Conservation (phyloP, 2,888 invertebrate species). For the Ferdinandea cuprea region DNA sequence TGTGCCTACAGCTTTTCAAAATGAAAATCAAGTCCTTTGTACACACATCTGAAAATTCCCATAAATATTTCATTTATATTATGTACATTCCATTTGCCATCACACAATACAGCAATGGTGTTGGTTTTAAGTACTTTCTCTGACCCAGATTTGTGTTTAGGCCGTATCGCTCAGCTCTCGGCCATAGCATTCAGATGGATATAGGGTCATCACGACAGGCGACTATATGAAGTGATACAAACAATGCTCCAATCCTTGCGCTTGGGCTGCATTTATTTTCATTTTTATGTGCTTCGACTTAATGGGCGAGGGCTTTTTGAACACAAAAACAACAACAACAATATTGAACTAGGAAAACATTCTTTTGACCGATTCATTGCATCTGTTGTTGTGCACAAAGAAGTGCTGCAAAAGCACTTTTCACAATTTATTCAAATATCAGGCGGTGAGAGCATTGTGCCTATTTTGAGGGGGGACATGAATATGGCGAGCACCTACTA, state of each 20-base stretch:
- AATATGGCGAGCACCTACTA: not conserved
- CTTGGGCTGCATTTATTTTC: not conserved
- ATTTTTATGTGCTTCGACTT: not conserved
- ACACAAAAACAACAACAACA: not conserved
- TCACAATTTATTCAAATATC: slow-evolving; percentile 2
- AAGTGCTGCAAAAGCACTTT: slow-evolving; percentile 7
- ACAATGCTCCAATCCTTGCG: not conserved
- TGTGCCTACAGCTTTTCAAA: not conserved
- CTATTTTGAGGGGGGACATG: not conserved
- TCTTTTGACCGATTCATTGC: slow-evolving; percentile 22
- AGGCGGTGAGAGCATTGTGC: not conserved
- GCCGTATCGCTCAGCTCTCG: not conserved
- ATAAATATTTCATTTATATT: slow-evolving; percentile 9
- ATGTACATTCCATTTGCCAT: not conserved
- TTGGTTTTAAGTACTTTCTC: not conserved
- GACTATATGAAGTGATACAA: not conserved
- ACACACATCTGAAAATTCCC: not conserved
- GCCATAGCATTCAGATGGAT: not conserved
- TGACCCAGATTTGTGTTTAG: slow-evolving; percentile 10
- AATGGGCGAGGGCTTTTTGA: not conserved
- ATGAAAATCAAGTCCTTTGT: slow-evolving; percentile 1
- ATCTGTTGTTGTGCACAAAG: slow-evolving; percentile 16
- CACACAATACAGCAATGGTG: too few species aligned
- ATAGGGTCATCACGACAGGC: not conserved
- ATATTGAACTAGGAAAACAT: slow-evolving; percentile 6